Evolutionary conservation across 1,140 invertebrate species (phyloP).

Genomic region (Medauroidea extradentata): DNA sequence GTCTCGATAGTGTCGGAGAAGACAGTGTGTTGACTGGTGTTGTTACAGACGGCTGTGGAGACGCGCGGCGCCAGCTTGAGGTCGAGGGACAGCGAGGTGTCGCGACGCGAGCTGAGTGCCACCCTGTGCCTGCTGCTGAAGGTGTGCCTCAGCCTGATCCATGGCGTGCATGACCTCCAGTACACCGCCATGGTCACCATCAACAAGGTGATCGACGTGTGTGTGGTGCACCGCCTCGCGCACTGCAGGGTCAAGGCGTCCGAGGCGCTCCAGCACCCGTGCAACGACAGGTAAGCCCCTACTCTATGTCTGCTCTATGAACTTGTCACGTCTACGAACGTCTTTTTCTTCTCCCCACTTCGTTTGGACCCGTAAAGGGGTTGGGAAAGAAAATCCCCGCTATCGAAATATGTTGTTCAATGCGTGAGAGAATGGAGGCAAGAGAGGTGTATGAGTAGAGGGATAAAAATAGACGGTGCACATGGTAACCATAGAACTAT

Average conservation of each 20-base stretch:
- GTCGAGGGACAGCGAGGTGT: neutral
- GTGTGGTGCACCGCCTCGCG: conserved; percentile 40
- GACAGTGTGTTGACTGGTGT: neutral
- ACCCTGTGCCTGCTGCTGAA: conserved; percentile 48
- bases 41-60: conserved; percentile 31
- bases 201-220: conserved; percentile 56
- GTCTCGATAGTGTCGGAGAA: neutral
- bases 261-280: conserved; percentile 30
- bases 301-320: too few species aligned
- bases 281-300: conserved; percentile 21
- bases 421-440: too few species aligned
- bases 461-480: too few species aligned
- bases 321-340: too few species aligned
- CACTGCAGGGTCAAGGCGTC: conserved; percentile 27
- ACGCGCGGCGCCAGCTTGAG: conserved; percentile 16
- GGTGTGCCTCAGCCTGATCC: conserved; percentile 49
- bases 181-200: conserved; percentile 55
- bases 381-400: too few species aligned
- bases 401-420: too few species aligned
- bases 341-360: too few species aligned
- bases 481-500: too few species aligned
- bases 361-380: too few species aligned
- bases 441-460: too few species aligned
- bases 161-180: conserved; percentile 55
- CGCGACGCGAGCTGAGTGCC: conserved; percentile 36